Conservation (phyloP, 2,113 vertebrate species). For the Cepphus grylle region DNA sequence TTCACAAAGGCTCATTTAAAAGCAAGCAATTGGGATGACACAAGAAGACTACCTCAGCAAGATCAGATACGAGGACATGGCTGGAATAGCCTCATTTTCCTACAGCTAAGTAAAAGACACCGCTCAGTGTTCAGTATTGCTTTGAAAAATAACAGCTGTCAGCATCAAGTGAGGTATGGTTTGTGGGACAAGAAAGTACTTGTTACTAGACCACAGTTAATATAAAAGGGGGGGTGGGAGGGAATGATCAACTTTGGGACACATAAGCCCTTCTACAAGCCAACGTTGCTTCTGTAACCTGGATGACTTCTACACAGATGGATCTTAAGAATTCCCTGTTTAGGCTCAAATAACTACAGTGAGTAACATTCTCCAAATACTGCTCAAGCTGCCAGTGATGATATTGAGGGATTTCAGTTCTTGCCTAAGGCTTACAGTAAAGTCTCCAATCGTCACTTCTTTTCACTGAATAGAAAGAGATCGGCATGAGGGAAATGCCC, state of each 20-base stretch:
- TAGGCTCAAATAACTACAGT: not conserved
- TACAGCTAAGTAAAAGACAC: not conserved
- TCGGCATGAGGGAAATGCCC: not conserved
- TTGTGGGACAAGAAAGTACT: not conserved
- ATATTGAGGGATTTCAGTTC: not conserved
- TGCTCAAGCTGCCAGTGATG: not conserved
- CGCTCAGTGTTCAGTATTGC: not conserved
- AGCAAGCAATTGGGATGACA: not conserved
- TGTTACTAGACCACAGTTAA: not conserved
- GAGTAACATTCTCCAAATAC: not conserved
- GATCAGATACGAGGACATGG: not conserved
- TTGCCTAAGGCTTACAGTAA: not conserved
- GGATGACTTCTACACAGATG: not conserved
- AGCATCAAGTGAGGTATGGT: not conserved
- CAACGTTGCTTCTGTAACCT: not conserved
- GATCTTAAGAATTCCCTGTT: not conserved
- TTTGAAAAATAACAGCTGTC: not conserved
- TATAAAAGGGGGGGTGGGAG: not conserved
- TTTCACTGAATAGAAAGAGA: not conserved
- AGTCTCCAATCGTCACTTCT: not conserved
- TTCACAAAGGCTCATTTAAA: not conserved
- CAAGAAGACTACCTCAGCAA: slow-evolving; percentile 15
- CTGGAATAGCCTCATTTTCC: not conserved
- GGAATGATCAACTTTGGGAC: not conserved
- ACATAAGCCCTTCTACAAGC: not conserved